Percentiles rank a stretch among this genome's conserved stretches.
phyloP scores from a whole-genome alignment of 2,113 vertebrate species.

The Psilopsiagon aymara region DNA sequence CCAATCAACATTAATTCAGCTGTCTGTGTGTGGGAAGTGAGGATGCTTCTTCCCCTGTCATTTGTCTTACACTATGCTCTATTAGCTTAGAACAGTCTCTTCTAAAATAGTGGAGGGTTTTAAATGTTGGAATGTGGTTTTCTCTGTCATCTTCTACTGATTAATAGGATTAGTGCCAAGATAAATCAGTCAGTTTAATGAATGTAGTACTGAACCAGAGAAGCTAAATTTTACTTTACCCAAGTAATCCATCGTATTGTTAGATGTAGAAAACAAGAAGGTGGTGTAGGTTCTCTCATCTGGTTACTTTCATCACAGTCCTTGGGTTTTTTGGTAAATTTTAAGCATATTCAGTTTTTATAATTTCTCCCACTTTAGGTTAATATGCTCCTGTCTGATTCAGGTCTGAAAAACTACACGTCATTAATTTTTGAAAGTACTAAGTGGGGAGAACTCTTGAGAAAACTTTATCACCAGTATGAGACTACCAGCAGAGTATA shows the following conservation, averaged over 20 bases:
- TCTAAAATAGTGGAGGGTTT: neutral
- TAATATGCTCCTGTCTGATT: neutral
- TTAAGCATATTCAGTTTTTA: neutral
- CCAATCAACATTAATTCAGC: neutral
- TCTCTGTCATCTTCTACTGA: neutral
- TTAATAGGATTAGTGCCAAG: slow-evolving; percentile 15
- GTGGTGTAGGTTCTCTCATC: neutral
- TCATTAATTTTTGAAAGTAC: neutral
- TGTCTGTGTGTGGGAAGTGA: slow-evolving; percentile 19
- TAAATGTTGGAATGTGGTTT: neutral
- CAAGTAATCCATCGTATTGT: slow-evolving; percentile 6
- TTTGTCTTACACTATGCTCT: neutral
- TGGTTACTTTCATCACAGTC: neutral
- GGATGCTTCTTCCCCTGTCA: neutral
- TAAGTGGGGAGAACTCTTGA: neutral
- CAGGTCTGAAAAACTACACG: neutral
- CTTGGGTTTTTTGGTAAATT: neutral
- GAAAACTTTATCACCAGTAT: neutral
- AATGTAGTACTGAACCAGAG: neutral
- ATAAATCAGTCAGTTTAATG: slow-evolving; percentile 28
- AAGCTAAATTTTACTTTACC: slow-evolving; percentile 32
- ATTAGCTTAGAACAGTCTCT: slow-evolving; percentile 16
- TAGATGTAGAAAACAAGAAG: neutral
- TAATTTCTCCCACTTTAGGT: neutral
- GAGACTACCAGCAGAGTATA: neutral